These are phyloP conservation scores for Atherinosoma microstoma DNA, from an alignment of 2,797 vertebrate species.

Conservation along the genomic window DNA sequence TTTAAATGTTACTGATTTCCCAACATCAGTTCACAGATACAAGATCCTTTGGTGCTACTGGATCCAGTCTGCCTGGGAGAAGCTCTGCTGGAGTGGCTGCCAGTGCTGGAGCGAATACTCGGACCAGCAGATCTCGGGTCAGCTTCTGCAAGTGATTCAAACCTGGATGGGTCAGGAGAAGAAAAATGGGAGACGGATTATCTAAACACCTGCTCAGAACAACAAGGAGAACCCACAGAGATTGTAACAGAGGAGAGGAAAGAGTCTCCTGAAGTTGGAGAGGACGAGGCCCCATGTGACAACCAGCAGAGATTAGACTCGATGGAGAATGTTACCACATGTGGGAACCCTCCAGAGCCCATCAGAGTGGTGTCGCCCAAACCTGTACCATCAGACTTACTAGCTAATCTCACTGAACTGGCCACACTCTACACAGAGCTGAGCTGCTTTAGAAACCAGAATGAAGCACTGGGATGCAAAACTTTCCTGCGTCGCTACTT, in stretches of 20 bases:
- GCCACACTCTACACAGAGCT: slow-evolving; percentile 90
- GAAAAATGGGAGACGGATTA: slow-evolving; percentile 48
- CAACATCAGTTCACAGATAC: slow-evolving; percentile 85
- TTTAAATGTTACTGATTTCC: slow-evolving; percentile 11
- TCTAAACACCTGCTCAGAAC: slow-evolving; percentile 47
- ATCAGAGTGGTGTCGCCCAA: slow-evolving; percentile 79
- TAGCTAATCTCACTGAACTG: slow-evolving; percentile 84
- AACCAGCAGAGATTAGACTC: slow-evolving; percentile 22
- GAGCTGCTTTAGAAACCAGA: slow-evolving; percentile 71
- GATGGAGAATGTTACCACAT: slow-evolving; percentile 23
- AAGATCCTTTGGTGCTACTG: slow-evolving; percentile 91
- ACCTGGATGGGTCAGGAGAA: slow-evolving; percentile 37
- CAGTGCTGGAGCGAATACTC: slow-evolving; percentile 81
- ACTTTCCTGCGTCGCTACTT: slow-evolving; percentile 89
- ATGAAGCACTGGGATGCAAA: slow-evolving; percentile 39
- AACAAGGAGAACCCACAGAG: slow-evolving; percentile 47
- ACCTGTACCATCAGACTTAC: slow-evolving; percentile 78
- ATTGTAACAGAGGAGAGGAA: slow-evolving; percentile 33
- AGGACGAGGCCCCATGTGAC: slow-evolving; percentile 32
- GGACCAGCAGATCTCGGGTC: slow-evolving; percentile 53
- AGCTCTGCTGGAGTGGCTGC: slow-evolving; percentile 88
- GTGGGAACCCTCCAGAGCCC: slow-evolving; percentile 49
- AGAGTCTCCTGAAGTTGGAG: slow-evolving; percentile 17
- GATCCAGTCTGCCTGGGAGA: slow-evolving; percentile 83
- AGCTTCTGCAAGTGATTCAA: slow-evolving; percentile 10